Percentiles rank a stretch among this genome's conserved stretches.
Conservation (phyloP, 2,888 invertebrate species). For the Macropis europaea region DNA sequence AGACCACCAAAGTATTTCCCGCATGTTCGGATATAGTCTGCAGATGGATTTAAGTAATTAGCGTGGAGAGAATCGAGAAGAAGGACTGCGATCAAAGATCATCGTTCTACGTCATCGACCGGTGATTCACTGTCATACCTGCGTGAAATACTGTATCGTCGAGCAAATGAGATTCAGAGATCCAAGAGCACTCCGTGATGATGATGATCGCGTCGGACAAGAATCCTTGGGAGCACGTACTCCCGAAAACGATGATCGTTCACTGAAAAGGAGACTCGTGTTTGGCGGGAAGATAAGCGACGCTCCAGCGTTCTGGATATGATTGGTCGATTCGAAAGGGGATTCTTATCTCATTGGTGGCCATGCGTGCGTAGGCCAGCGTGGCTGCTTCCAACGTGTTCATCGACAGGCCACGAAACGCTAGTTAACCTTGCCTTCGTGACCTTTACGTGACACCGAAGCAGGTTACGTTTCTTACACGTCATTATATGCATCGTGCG, state of each 20-base stretch:
- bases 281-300: conserved; percentile 49
- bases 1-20: no score
- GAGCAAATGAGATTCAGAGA: neutral
- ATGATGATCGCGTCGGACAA: neutral
- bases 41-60: no score
- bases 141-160: neutral
- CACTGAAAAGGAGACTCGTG: conserved; percentile 23
- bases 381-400: conserved; percentile 53
- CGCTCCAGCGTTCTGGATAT: neutral
- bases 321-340: conserved; percentile 29
- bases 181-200: neutral
- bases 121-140: conserved; percentile 11
- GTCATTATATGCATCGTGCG: neutral
- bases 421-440: conserved; percentile 16
- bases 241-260: conserved; percentile 27
- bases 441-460: conserved; percentile 40
- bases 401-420: conserved; percentile 29
- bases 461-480: conserved; percentile 4
- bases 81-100: neutral
- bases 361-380: conserved; percentile 22
- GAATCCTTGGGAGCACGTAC: neutral
- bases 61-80: no score
- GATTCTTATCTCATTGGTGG: conserved; percentile 32
- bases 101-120: neutral
- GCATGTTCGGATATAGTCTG: no score